Evolutionary conservation across 2,113 vertebrate genomes (phyloP), one percentile per base, ranked within the genome.

Genomic region (Odobenus rosmarus): DNA sequence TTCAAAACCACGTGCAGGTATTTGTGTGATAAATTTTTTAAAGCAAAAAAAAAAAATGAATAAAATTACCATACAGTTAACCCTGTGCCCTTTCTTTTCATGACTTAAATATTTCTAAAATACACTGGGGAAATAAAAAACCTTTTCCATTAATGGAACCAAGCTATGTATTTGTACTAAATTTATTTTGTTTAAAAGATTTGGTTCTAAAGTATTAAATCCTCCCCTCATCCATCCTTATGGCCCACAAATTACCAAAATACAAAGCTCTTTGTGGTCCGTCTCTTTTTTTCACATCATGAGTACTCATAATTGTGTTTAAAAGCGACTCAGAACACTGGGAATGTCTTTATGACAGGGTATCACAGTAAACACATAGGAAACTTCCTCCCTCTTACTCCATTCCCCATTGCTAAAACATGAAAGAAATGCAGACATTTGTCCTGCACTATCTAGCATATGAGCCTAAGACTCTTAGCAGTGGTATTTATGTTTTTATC

Each of bases 401-500:
- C 26, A 31, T 36, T 86, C 31, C 1, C 55, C 33, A 21, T 2
- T 83, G 83, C 55, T 36, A 74, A 95, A 57, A 77, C 36, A 64
- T 46, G 51, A 57, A 92, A 74, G 39, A 83, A 72, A 72, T 83
- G 49, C 49, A 53, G 53, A 74, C n/a, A 61, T 84, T 67, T 84
- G 84, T 83, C 39, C 42, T 28, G 39, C 88, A 91, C 11, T 28
- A 39, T 62, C 67, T 86, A 42, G 55, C n/a, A 21, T 3, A 69
- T 33, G 33, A 95, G 39, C 74, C 80, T 87, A 79, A 61, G 11
- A 59, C 49, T 87, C 93, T 24, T 49, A 51, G 36, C 26, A 67
- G 53, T 71, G n/a, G 95, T 36, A 87, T 23, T 90, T 85, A 82
- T 39, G 69, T 93, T 87, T 93, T 83, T 86, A 86, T 83, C 69